Conservation (phyloP, 2,888 invertebrate genomes). For the Sesia bembeciformis region DNA sequence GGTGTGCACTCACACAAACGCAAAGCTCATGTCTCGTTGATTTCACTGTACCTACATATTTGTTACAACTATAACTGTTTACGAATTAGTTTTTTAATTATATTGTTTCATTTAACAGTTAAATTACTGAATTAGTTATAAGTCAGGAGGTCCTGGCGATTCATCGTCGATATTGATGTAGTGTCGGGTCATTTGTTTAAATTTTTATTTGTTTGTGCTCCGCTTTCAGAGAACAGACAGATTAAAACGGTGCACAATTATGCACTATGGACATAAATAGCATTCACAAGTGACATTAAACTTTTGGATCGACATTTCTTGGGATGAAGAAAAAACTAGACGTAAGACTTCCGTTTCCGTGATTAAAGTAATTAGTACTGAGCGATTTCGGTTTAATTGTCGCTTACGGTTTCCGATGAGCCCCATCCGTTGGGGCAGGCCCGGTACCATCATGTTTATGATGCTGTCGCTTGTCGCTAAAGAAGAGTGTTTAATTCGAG, state of each 20-base stretch:
- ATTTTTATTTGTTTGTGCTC: too few species aligned
- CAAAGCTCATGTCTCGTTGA: too few species aligned
- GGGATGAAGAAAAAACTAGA: constrained; percentile 32
- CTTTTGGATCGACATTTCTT: constrained; percentile 36
- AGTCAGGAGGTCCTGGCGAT: too few species aligned
- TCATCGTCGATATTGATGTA: too few species aligned
- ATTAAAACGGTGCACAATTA: not conserved
- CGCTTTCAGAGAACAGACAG: not conserved
- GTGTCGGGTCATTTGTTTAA: too few species aligned
- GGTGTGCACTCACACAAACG: too few species aligned
- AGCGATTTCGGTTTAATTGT: constrained; percentile 63
- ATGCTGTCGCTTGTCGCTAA: not conserved
- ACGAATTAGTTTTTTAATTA: too few species aligned
- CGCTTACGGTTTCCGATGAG: constrained; percentile 47
- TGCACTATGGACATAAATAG: not conserved
- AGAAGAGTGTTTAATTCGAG: too few species aligned
- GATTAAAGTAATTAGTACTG: constrained; percentile 63
- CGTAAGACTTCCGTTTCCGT: constrained; percentile 61
- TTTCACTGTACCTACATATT: too few species aligned
- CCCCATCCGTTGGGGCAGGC: constrained; percentile 28
- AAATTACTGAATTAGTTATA: too few species aligned
- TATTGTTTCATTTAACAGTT: too few species aligned
- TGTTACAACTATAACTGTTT: too few species aligned
- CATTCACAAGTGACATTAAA: constrained; percentile 28
- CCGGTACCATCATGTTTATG: constrained; percentile 3